These are phyloP conservation scores for Pygoscelis adeliae DNA, from an alignment of 2,113 vertebrate genomes.

Conservation along the genomic window DNA sequence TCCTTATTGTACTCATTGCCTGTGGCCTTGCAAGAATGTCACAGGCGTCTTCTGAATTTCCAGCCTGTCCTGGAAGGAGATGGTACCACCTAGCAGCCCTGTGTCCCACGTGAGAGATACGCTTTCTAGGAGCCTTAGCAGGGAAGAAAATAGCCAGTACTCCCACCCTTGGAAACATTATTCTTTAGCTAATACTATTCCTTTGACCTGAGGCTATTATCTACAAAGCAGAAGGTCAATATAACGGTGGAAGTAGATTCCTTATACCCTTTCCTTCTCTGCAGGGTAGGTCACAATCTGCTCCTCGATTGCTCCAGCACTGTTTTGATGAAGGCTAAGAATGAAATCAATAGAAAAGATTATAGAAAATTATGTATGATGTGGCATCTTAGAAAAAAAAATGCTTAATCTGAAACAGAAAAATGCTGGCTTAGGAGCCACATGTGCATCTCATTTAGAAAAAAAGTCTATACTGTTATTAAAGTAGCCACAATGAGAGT, in stretches of 20 bases:
- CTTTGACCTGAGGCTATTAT: background rate
- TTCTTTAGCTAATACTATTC: background rate
- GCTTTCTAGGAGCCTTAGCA: background rate
- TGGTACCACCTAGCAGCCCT: background rate
- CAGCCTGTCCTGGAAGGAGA: background rate
- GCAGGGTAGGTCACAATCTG: background rate
- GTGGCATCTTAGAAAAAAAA: background rate
- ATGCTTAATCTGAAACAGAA: conserved; percentile 43
- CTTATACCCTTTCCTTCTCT: background rate
- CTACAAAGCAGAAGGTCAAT: background rate
- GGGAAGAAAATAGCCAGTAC: background rate
- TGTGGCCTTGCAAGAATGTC: background rate
- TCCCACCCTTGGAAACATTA: background rate
- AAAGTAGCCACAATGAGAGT: conserved; percentile 54
- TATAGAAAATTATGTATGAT: conserved; percentile 30
- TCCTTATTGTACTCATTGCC: background rate
- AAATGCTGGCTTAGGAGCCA: background rate
- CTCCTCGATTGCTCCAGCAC: background rate
- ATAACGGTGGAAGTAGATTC: background rate
- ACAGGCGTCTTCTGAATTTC: background rate
- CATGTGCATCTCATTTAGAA: conserved; percentile 56
- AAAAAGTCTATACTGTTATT: conserved; percentile 50
- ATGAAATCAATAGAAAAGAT: conserved; percentile 29
- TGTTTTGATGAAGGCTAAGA: background rate
- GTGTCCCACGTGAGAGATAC: accelerated